phyloP scores from a whole-genome alignment of 2,113 vertebrate species.

The Ciconia stormi region DNA sequence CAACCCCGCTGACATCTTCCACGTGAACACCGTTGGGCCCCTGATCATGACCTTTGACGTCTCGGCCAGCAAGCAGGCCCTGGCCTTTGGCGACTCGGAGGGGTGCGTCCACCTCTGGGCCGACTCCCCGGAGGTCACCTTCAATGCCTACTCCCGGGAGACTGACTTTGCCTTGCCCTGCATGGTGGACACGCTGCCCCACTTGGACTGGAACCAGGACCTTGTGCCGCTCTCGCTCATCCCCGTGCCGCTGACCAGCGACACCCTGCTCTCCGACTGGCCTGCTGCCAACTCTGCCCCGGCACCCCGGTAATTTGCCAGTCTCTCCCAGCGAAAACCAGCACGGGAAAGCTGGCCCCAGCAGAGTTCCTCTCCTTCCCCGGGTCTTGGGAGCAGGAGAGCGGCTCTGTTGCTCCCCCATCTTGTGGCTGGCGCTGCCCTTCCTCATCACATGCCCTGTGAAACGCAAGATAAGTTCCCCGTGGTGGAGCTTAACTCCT shows the following conservation, averaged over 20 bases:
- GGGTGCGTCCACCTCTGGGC: conserved; percentile 96
- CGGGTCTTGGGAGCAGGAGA: not conserved
- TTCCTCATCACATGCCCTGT: not conserved
- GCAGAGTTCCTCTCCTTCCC: not conserved
- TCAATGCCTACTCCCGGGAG: conserved; percentile 93
- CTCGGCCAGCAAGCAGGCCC: conserved; percentile 92
- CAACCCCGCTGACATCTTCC: conserved; percentile 92
- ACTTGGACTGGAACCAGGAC: conserved; percentile 96
- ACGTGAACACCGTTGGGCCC: conserved; percentile 94
- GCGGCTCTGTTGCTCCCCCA: not conserved
- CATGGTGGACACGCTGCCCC: conserved; percentile 89
- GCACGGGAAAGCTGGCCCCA: fast-evolving
- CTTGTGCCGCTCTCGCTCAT: conserved; percentile 92
- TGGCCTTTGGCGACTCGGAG: conserved; percentile 95
- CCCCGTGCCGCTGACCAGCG: conserved; percentile 89
- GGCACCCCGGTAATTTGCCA: conserved; percentile 82
- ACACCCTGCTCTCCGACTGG: conserved; percentile 92
- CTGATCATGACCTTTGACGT: conserved; percentile 96
- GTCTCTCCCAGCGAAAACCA: fast-evolving
- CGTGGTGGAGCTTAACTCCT: fast-evolving
- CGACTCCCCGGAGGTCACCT: conserved; percentile 88
- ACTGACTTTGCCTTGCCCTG: conserved; percentile 93
- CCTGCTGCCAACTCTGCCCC: conserved; percentile 80
- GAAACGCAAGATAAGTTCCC: not conserved
- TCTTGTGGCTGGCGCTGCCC: fast-evolving